Evolutionary conservation across 2,888 invertebrate species (phyloP).

Genomic region (Elegia similella): DNA sequence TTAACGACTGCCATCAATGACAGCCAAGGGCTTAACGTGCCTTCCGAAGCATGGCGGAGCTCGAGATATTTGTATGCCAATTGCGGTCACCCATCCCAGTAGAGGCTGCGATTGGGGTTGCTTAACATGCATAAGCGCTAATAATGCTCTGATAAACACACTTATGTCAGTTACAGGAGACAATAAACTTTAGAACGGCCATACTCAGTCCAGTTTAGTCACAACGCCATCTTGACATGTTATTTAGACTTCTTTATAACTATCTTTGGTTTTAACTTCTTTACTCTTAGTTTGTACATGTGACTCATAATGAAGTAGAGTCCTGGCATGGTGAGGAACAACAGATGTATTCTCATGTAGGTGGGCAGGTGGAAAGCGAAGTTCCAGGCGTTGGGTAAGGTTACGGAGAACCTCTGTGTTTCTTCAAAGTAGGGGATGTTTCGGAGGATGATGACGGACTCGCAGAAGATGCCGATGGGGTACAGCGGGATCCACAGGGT

Average conservation of each 20-base stretch:
- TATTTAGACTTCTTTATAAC: constrained; percentile 70
- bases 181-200: not conserved
- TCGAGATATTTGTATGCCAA: too few species aligned
- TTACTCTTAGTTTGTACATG: constrained; percentile 89
- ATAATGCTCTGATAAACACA: too few species aligned
- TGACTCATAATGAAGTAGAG: constrained; percentile 90
- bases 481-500: constrained; percentile 96
- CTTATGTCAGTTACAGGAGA: too few species aligned
- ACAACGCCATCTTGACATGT: constrained; percentile 5
- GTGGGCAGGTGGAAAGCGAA: constrained; percentile 92
- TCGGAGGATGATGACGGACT: constrained; percentile 89
- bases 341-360: constrained; percentile 88
- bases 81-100: too few species aligned
- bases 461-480: constrained; percentile 93
- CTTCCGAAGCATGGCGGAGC: too few species aligned
- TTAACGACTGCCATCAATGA: too few species aligned
- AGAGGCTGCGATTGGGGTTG: too few species aligned
- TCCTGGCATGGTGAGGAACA: constrained; percentile 88
- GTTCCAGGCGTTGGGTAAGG: constrained; percentile 92
- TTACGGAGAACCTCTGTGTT: constrained; percentile 87
- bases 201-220: constrained; percentile 8
- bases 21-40: too few species aligned
- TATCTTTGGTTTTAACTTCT: constrained; percentile 82
- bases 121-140: too few species aligned
- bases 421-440: constrained; percentile 95